Percentiles rank a stretch among this genome's conserved stretches.
These are phyloP conservation scores for Drosophila setifemur DNA, from an alignment of 1,140 invertebrate species.

Conservation along the genomic window DNA sequence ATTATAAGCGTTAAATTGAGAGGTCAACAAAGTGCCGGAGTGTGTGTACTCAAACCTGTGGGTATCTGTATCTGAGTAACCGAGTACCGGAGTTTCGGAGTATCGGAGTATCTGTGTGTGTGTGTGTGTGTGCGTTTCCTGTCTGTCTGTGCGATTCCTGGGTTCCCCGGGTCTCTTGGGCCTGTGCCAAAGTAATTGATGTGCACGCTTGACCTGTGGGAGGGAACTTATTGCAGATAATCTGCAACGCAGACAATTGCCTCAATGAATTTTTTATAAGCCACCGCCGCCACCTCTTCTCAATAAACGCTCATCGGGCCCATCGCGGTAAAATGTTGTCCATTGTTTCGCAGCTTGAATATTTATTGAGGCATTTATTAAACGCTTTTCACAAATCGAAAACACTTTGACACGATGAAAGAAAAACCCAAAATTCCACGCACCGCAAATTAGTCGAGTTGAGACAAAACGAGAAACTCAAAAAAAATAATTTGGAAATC, in stretches of 20 bases:
- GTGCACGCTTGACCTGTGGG: slow-evolving; percentile 82
- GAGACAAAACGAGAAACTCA: slow-evolving; percentile 33
- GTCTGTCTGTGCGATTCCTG: slow-evolving; percentile 44
- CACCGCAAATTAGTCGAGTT: slow-evolving; percentile 65
- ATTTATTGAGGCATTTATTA: slow-evolving; percentile 74
- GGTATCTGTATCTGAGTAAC: slow-evolving; percentile 7
- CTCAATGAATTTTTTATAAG: slow-evolving; percentile 79
- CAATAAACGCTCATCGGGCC: slow-evolving; percentile 44
- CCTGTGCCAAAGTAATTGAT: slow-evolving; percentile 82
- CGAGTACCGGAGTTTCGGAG: no score
- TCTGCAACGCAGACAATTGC: slow-evolving; percentile 81
- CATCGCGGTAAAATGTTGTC: slow-evolving; percentile 66
- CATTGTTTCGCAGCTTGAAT: slow-evolving; percentile 65
- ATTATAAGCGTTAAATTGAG: slow-evolving; percentile 79
- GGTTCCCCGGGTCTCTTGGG: slow-evolving; percentile 53
- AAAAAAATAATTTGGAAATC: slow-evolving; percentile 11
- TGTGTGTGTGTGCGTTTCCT: slow-evolving; percentile 44
- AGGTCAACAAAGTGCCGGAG: slow-evolving; percentile 63
- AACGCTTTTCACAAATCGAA: slow-evolving; percentile 69
- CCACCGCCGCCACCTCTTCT: slow-evolving; percentile 59
- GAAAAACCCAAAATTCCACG: slow-evolving; percentile 62
- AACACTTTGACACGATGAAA: slow-evolving; percentile 38
- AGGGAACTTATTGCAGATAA: slow-evolving; percentile 82
- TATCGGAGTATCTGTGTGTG: slow-evolving; percentile 19
- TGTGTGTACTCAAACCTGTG: slow-evolving; percentile 10